Evolutionary conservation across 2,113 vertebrate genomes (phyloP).

Genomic region (Pseudopipra pipra): DNA sequence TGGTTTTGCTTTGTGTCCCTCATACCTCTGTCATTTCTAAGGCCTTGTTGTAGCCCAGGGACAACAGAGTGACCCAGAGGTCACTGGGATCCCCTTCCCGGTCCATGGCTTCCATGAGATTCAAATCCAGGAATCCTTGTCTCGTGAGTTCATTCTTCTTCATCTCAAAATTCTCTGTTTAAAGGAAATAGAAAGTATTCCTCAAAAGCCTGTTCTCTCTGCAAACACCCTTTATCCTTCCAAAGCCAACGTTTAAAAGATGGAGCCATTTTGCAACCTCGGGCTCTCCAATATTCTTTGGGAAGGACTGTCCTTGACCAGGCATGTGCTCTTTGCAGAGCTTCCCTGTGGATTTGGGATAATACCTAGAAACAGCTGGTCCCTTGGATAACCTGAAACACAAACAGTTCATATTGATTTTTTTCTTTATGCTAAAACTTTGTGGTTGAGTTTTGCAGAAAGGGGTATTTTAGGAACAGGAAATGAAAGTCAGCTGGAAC

Average conservation of each 20-base stretch:
- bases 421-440: neutral
- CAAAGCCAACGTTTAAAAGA: neutral
- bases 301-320: neutral
- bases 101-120: conserved; percentile 93
- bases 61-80: conserved; percentile 88
- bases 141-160: conserved; percentile 89
- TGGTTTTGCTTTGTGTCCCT: neutral
- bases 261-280: neutral
- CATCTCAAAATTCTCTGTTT: conserved; percentile 90
- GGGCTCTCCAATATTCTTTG: neutral
- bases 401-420: neutral
- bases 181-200: neutral
- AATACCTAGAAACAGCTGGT: neutral
- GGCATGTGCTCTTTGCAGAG: neutral
- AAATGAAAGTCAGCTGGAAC: conserved; percentile 6
- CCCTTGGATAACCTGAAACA: neutral
- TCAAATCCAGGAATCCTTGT: conserved; percentile 93
- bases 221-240: neutral
- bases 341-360: neutral
- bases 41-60: conserved; percentile 89
- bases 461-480: neutral
- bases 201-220: neutral
- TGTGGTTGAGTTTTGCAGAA: neutral
- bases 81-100: conserved; percentile 84
- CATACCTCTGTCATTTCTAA: conserved; percentile 87